Base-by-base conservation (phyloP, 2,797 vertebrate genomes). In the Eulemur albifrons region DNA sequence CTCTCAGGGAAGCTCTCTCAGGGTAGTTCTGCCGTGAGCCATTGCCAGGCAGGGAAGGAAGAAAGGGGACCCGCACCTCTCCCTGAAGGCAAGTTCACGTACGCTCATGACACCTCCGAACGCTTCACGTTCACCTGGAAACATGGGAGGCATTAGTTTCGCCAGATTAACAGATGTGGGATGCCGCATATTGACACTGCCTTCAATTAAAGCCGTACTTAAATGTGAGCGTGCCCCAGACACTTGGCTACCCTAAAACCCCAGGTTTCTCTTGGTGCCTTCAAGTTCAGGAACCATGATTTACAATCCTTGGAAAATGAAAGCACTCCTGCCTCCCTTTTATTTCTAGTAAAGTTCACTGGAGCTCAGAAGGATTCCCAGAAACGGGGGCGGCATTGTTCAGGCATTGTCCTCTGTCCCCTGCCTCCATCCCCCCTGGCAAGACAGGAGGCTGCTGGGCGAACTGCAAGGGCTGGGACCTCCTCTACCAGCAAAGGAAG, bases 361-460 rank as follows among this genome's bases (percentile, higher is more conserved):
- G 9, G 50, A 67, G 35, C 32, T 52, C 17, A 52, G 50, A 81
- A 30, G 27, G 75, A 14, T 2, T 59, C 54, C 52, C 81, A 50
- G 70, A 67, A 61, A 21, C 38, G 43, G 50, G 45, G 11, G 2
- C 1, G 0, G 61, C 8, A 11, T 45, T 20, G 18, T 32, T 50
- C 43, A 32, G 35, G 69, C 25, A 0, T 70, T 18, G 21, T 35
- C 69, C 61, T 20, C 20, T 20, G 8, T 82, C 8, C 4, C 4
- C 1, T 11, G 4, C 7, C 20, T 7, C 13, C 32, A 17, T 8
- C 18, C 45, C 38, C 54, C 18, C 0, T 18, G 0, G 0, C 10
- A 63, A 27, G 50, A 21, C 57, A 18, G 70, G 38, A 73, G 63
- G 45, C 50, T 8, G 0, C 17, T 17, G 38, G 6, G 18, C 30